These are phyloP conservation scores for Takifugu ocellatus DNA, from an alignment of 2,797 vertebrate genomes.

Conservation along the genomic window DNA sequence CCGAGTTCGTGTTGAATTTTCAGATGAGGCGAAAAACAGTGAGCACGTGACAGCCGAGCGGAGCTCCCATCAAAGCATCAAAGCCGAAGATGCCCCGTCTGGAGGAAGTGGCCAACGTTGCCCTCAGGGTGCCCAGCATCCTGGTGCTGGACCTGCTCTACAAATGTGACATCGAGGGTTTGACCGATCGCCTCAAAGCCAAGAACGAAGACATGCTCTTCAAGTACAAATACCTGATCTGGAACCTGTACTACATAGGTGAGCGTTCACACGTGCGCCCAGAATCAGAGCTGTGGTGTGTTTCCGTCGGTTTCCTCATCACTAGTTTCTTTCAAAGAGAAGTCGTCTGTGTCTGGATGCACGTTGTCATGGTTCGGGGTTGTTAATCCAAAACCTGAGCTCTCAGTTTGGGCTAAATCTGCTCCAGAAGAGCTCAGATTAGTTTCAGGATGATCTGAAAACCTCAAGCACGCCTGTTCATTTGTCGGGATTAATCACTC, in stretches of 20 bases:
- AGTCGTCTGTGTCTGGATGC: too few species aligned
- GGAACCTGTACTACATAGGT: slow-evolving; percentile 82
- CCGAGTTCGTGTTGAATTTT: slow-evolving; percentile 17
- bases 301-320: too few species aligned
- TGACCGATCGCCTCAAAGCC: slow-evolving; percentile 76
- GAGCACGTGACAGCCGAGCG: slow-evolving; percentile 45
- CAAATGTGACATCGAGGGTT: slow-evolving; percentile 80
- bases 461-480: too few species aligned
- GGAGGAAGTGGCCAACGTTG: slow-evolving; percentile 82
- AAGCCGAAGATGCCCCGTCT: slow-evolving; percentile 72
- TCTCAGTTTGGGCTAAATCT: too few species aligned
- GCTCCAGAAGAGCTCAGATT: too few species aligned
- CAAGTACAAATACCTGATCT: slow-evolving; percentile 79
- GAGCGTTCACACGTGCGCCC: slow-evolving; percentile 12
- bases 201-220: slow-evolving; percentile 78
- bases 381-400: too few species aligned
- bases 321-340: too few species aligned
- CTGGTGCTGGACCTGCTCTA: slow-evolving; percentile 83
- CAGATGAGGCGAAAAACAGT: slow-evolving; percentile 47
- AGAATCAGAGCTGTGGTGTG: too few species aligned
- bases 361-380: too few species aligned
- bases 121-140: slow-evolving; percentile 81
- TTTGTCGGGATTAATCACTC: too few species aligned
- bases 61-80: slow-evolving; percentile 7
- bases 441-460: neutral